phyloP scores from a whole-genome alignment of 2,888 invertebrate genomes.

The Rugalucina vietnamica region DNA sequence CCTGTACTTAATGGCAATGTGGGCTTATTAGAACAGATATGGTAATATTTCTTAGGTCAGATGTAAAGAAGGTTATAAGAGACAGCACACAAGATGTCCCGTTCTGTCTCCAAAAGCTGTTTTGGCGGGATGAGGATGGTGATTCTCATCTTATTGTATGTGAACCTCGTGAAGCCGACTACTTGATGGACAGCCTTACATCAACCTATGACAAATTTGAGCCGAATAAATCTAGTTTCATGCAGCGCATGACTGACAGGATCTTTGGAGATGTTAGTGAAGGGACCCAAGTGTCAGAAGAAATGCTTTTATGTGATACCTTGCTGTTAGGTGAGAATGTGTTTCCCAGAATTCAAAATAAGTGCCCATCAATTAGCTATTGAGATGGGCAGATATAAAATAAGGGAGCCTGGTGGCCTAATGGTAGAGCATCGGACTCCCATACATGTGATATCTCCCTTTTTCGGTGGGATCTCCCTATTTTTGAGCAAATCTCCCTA shows the following conservation, averaged over 20 bases:
- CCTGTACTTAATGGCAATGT: background rate
- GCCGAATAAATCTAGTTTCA: slow-evolving; percentile 90
- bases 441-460: too few species aligned
- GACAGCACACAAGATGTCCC: slow-evolving; percentile 92
- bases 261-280: slow-evolving; percentile 92
- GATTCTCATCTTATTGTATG: slow-evolving; percentile 89
- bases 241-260: slow-evolving; percentile 93
- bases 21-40: background rate
- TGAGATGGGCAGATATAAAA: too few species aligned
- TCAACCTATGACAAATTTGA: slow-evolving; percentile 93
- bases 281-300: slow-evolving; percentile 94
- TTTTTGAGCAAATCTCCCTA: too few species aligned
- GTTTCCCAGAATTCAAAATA: too few species aligned
- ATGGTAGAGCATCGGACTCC: too few species aligned
- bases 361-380: too few species aligned
- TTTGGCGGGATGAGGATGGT: slow-evolving; percentile 22
- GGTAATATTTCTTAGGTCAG: slow-evolving; percentile 86
- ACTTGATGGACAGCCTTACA: slow-evolving; percentile 89
- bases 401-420: too few species aligned
- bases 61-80: slow-evolving; percentile 91
- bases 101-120: slow-evolving; percentile 87
- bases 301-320: slow-evolving; percentile 92
- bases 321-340: too few species aligned
- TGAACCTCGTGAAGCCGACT: slow-evolving; percentile 89
- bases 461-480: too few species aligned